Conservation (phyloP, 2,888 invertebrate genomes). For the Hirtodrosophila trivittata region DNA sequence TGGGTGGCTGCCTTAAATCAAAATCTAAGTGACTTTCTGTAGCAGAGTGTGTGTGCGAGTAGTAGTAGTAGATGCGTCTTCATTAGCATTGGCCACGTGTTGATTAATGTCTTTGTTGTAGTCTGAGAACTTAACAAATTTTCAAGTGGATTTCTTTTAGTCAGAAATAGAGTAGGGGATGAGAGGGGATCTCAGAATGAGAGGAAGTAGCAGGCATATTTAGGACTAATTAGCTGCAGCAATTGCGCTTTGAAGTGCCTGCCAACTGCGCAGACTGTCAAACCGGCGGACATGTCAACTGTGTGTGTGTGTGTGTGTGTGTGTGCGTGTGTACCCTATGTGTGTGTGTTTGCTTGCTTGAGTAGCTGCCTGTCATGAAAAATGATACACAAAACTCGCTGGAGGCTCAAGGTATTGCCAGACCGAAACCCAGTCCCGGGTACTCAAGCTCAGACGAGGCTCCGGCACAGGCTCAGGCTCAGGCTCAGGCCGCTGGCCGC, state of each 20-base stretch:
- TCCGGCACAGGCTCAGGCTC: neutral
- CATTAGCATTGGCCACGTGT: conserved; percentile 55
- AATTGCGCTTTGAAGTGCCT: conserved; percentile 74
- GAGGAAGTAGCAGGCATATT: conserved; percentile 44
- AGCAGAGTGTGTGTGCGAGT: conserved; percentile 8
- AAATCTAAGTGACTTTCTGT: conserved; percentile 46
- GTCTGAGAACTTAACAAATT: conserved; percentile 29
- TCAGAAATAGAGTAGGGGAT: neutral
- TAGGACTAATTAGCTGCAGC: conserved; percentile 70
- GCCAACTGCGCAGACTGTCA: conserved; percentile 68
- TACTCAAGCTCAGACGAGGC: neutral
- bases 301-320: conserved; percentile 10
- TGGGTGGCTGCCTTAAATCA: conserved; percentile 74
- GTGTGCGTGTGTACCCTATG: neutral
- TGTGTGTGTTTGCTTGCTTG: conserved; percentile 29
- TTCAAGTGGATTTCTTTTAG: conserved; percentile 5
- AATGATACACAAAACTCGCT: conserved; percentile 73
- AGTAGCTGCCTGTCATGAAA: conserved; percentile 71
- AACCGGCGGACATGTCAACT: conserved; percentile 60
- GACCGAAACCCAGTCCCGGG: neutral
- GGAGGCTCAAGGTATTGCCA: conserved; percentile 35
- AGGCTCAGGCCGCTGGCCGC: neutral
- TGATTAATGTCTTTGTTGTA: conserved; percentile 56
- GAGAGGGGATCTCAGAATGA: neutral
- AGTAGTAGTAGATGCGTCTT: conserved; percentile 40